A percentile compares a stretch with the other conserved stretches of the same genome.
These are phyloP conservation scores for Macrosoma leucophasiata DNA, from an alignment of 2,888 invertebrate genomes.

Conservation along the genomic window DNA sequence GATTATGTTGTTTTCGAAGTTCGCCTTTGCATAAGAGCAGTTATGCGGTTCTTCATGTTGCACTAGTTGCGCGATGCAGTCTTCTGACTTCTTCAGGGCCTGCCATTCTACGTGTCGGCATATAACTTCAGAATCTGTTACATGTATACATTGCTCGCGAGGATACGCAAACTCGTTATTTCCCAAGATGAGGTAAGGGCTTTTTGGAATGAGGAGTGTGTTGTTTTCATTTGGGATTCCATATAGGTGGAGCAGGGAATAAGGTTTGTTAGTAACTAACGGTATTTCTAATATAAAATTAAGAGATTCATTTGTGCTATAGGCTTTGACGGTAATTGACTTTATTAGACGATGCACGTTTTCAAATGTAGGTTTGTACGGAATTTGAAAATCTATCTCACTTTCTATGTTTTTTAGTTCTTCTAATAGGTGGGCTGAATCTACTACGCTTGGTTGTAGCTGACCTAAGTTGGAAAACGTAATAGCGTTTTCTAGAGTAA, in stretches of 20 bases:
- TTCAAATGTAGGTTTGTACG: conserved; percentile 8
- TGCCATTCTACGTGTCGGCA: conserved; percentile 29
- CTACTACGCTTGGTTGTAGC: conserved; percentile 14
- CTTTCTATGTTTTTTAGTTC: conserved; percentile 9
- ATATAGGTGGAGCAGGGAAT: conserved; percentile 12
- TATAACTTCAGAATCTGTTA: conserved; percentile 22
- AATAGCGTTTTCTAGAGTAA: conserved; percentile 14
- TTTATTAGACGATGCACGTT: conserved; percentile 13
- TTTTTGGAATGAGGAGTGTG: conserved; percentile 15
- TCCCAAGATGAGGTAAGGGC: conserved; percentile 27
- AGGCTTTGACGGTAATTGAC: conserved; percentile 13
- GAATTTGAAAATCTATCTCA: conserved; percentile 3
- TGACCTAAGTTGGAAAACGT: conserved; percentile 14
- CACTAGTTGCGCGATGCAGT: conserved; percentile 10
- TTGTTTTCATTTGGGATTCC: conserved; percentile 10
- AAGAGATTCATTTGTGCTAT: conserved; percentile 14
- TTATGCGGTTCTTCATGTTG: conserved; percentile 8
- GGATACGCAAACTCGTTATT: conserved; percentile 30
- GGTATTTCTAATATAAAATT: conserved; percentile 16
- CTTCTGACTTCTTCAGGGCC: conserved; percentile 13
- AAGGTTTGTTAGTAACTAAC: conserved; percentile 7
- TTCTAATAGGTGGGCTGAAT: conserved; percentile 2
- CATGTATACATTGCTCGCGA: conserved; percentile 22
- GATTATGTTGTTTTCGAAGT: conserved; percentile 20
- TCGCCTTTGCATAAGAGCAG: conserved; percentile 7